Percentiles rank a stretch among this genome's conserved stretches.
These are phyloP conservation scores for Pycnomerus fuliginosus DNA, from an alignment of 2,888 invertebrate species.

Conservation along the genomic window DNA sequence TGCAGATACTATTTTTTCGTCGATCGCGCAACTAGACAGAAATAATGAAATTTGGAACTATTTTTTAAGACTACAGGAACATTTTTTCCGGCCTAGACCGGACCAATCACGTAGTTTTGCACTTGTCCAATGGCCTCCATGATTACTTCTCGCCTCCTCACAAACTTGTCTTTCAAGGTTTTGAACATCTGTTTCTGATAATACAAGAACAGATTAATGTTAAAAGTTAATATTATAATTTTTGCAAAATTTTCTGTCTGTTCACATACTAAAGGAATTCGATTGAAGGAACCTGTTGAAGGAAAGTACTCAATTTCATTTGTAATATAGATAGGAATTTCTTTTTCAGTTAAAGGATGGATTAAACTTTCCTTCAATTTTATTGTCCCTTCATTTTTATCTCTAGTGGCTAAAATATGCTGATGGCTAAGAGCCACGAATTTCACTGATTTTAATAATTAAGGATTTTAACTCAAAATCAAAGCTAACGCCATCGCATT, in stretches of 20 bases:
- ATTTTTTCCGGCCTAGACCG: no score
- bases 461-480: conserved; percentile 65
- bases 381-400: conserved; percentile 37
- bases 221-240: no score
- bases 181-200: no score
- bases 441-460: conserved; percentile 67
- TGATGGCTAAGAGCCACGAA: conserved; percentile 66
- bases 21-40: no score
- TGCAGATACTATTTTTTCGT: no score
- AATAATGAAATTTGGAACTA: no score
- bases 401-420: conserved; percentile 55
- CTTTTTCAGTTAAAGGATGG: conserved; percentile 66
- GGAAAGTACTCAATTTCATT: conserved; percentile 64
- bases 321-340: conserved; percentile 66
- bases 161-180: conserved; percentile 57
- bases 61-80: no score
- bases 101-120: conserved; percentile 88
- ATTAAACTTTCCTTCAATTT: conserved; percentile 32
- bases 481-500: conserved; percentile 75
- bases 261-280: conserved; percentile 62
- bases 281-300: conserved; percentile 68
- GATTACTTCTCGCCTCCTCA: conserved; percentile 58
- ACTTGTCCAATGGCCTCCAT: conserved; percentile 78
- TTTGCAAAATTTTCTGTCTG: no score
- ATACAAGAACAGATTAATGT: no score